Evolutionary conservation across 2,888 invertebrate species (phyloP).

Genomic region (Tachina fera): DNA sequence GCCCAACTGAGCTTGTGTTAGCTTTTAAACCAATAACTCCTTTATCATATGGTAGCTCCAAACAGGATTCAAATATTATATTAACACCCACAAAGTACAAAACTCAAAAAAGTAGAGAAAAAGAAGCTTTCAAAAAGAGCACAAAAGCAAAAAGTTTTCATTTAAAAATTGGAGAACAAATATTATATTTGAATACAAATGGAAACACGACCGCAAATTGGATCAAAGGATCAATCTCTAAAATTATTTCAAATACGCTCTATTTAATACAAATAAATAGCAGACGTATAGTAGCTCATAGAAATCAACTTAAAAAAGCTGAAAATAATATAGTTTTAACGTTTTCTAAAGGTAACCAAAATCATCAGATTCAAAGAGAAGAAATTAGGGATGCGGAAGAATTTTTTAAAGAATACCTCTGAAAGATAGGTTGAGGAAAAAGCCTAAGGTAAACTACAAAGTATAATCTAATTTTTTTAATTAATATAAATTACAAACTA

Average conservation of each 20-base stretch:
- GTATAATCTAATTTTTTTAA: too few relatives aligned
- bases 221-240: too few relatives aligned
- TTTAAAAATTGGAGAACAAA: slow-evolving; percentile 27
- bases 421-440: slow-evolving; percentile 3
- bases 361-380: too few relatives aligned
- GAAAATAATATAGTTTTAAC: background rate
- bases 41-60: slow-evolving; percentile 10
- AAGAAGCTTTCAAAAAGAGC: too few relatives aligned
- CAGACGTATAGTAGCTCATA: slow-evolving; percentile 14
- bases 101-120: too few relatives aligned
- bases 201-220: slow-evolving; percentile 11
- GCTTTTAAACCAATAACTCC: slow-evolving; percentile 19
- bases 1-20: slow-evolving; percentile 18
- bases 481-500: too few relatives aligned
- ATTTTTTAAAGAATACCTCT: background rate
- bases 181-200: slow-evolving; percentile 26
- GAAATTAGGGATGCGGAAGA: background rate
- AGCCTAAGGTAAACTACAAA: background rate
- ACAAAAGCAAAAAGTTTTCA: too few relatives aligned
- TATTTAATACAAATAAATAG: slow-evolving; percentile 23
- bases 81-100: too few relatives aligned
- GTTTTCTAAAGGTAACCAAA: background rate
- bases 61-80: too few relatives aligned
- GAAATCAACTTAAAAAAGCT: slow-evolving; percentile 15
- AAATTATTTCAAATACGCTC: slow-evolving; percentile 10